These are phyloP conservation scores for Xestia sexstrigata DNA, from an alignment of 2,888 invertebrate genomes.

Conservation along the genomic window DNA sequence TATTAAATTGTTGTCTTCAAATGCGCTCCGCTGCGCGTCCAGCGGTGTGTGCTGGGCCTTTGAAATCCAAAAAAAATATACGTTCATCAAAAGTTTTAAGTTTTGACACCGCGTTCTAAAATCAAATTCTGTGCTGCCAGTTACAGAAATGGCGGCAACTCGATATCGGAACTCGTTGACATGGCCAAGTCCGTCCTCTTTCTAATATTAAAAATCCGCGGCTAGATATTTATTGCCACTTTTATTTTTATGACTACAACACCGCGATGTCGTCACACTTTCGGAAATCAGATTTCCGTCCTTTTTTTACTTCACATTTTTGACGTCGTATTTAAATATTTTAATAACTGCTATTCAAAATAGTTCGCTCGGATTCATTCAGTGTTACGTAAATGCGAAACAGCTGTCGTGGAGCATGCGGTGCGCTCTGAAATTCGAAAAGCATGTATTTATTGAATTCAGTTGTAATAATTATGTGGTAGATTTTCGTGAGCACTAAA, in stretches of 20 bases:
- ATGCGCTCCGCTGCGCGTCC: too few species aligned
- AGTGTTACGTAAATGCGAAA: conserved; percentile 37
- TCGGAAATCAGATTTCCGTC: conserved; percentile 32
- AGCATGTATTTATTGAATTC: neutral
- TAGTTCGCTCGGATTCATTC: conserved; percentile 10
- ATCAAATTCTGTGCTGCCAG: conserved; percentile 48
- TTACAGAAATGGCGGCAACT: conserved; percentile 40
- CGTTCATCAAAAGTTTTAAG: neutral
- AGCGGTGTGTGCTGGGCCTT: too few species aligned
- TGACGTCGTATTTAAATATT: conserved; percentile 3
- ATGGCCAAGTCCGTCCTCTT: conserved; percentile 41
- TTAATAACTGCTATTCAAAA: conserved; percentile 22
- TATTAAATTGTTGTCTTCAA: too few species aligned
- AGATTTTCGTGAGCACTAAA: neutral
- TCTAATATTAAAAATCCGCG: conserved; percentile 45
- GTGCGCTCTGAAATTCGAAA: conserved; percentile 4
- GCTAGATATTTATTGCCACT: conserved; percentile 43
- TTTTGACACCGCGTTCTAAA: conserved; percentile 35
- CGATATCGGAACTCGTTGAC: conserved; percentile 62
- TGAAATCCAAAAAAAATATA: neutral
- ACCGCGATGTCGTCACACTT: conserved; percentile 22
- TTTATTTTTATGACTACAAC: conserved; percentile 47
- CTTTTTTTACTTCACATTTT: conserved; percentile 26
- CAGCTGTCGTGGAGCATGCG: conserved; percentile 18
- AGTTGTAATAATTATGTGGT: neutral